A percentile compares a stretch with the other conserved stretches of the same genome.
Evolutionary conservation across 2,797 vertebrate species (phyloP).

Genomic region (Luscinia luscinia): DNA sequence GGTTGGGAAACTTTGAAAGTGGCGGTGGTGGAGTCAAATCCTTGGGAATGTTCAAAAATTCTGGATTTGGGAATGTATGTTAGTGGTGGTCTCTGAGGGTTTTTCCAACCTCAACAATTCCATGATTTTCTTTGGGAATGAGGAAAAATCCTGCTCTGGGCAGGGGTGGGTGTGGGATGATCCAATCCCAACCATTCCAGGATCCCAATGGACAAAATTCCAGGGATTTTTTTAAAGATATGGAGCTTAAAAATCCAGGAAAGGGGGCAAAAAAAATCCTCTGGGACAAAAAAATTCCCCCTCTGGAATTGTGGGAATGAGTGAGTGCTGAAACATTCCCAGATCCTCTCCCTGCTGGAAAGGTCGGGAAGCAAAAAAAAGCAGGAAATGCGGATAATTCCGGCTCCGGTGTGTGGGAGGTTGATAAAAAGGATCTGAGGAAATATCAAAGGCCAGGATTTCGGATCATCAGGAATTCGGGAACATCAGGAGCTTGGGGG

Average conservation of each 20-base stretch:
- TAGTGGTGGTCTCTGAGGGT: no score
- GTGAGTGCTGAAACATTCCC: background rate
- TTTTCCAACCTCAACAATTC: background rate
- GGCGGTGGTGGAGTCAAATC: background rate
- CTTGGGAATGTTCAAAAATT: background rate
- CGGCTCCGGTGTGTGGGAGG: slow-evolving; percentile 15
- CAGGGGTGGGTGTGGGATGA: background rate
- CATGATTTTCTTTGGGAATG: background rate
- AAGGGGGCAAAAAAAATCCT: accelerated
- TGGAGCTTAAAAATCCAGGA: background rate
- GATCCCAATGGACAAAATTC: background rate
- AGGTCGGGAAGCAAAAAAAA: slow-evolving; percentile 6
- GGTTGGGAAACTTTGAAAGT: background rate
- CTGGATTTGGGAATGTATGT: background rate
- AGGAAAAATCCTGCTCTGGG: background rate
- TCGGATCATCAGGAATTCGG: background rate
- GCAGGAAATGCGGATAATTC: background rate
- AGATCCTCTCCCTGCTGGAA: background rate
- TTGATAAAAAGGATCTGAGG: background rate
- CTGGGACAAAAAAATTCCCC: background rate
- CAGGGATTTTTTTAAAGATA: background rate
- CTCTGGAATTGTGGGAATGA: background rate
- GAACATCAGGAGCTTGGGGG: background rate
- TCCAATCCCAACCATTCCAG: background rate
- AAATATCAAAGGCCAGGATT: slow-evolving; percentile 38